phyloP scores from a whole-genome alignment of 53 echinoderm and acorn worm species.

The Holothuria scabra region DNA sequence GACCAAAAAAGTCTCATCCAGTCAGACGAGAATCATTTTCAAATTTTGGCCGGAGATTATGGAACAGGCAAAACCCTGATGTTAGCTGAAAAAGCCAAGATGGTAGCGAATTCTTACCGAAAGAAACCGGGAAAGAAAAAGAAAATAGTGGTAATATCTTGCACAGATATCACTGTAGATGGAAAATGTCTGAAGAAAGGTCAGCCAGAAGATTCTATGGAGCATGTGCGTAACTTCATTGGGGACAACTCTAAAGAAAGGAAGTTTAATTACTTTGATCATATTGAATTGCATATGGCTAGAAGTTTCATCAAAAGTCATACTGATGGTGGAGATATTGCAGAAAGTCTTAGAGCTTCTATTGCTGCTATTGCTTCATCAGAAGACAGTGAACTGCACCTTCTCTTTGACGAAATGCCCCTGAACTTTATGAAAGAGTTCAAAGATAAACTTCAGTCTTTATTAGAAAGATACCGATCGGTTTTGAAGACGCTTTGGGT shows the following conservation, averaged over 20 bases:
- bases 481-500: constrained; percentile 7
- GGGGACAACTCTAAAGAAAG: neutral
- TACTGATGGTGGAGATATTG: neutral
- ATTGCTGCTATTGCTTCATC: neutral
- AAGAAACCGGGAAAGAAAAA: neutral
- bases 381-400: neutral
- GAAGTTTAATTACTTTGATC: constrained; percentile 21
- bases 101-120: neutral
- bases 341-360: neutral
- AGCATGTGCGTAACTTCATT: neutral
- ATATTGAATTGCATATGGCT: constrained; percentile 19
- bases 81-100: neutral
- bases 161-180: constrained; percentile 32
- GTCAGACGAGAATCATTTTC: neutral
- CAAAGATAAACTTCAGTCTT: neutral
- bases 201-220: neutral
- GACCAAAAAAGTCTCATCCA: neutral
- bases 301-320: neutral
- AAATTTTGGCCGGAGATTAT: constrained; percentile 16
- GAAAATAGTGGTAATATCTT: constrained; percentile 17
- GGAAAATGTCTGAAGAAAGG: neutral
- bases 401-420: constrained; percentile 24
- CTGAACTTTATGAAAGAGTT: neutral
- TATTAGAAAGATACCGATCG: neutral
- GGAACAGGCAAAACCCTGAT: constrained; percentile 39